Evolutionary conservation across 2,797 vertebrate species (phyloP).

Genomic region (Clarias fuscus): DNA sequence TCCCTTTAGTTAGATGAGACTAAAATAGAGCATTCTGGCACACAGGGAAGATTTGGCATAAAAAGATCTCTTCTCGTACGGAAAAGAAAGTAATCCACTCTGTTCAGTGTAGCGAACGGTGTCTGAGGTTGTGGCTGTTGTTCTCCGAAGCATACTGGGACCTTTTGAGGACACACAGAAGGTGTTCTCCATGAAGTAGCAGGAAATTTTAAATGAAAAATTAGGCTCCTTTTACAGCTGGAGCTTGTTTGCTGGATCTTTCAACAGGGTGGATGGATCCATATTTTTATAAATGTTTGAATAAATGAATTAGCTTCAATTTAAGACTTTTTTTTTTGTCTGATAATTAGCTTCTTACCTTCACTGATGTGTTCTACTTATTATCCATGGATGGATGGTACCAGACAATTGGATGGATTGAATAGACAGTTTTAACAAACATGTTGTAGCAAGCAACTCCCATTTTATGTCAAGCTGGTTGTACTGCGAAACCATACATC

Average conservation of each 20-base stretch:
- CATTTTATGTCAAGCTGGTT: not conserved
- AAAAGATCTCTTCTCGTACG: not conserved
- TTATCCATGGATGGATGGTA: not conserved
- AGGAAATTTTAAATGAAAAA: not conserved
- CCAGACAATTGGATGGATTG: not conserved
- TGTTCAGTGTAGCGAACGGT: not conserved
- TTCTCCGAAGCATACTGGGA: not conserved
- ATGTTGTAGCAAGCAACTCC: not conserved
- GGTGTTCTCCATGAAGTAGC: not conserved
- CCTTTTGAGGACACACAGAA: not conserved
- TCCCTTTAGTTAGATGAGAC: not conserved
- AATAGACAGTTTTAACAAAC: not conserved
- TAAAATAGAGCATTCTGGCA: not conserved
- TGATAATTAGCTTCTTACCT: too few species aligned
- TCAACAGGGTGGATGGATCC: not conserved
- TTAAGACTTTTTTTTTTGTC: too few species aligned
- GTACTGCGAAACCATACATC: not conserved
- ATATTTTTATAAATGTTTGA: too few species aligned
- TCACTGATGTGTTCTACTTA: too few species aligned
- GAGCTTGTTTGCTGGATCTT: not conserved
- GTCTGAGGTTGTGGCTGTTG: not conserved
- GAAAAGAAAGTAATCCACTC: not conserved
- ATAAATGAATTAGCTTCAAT: too few species aligned
- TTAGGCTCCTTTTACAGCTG: not conserved
- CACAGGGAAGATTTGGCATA: not conserved